Conservation (phyloP, 2,888 invertebrate genomes). For the Epistrophe grossulariae region DNA sequence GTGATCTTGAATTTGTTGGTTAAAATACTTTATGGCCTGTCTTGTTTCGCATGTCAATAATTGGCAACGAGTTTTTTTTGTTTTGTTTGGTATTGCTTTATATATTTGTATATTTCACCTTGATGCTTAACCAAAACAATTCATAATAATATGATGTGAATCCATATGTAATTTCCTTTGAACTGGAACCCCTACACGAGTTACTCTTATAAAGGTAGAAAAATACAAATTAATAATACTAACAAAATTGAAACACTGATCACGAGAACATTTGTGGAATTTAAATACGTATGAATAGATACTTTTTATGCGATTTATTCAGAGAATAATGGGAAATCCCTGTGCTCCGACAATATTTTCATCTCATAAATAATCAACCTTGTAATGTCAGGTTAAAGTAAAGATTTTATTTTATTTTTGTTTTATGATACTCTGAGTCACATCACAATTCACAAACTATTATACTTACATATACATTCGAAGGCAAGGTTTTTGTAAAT, state of each 20-base stretch:
- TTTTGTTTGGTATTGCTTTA: conserved; percentile 5
- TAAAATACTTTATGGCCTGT: background rate
- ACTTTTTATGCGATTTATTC: conserved; percentile 31
- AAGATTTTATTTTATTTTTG: conserved; percentile 7
- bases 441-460: conserved; percentile 39
- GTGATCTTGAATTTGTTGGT: background rate
- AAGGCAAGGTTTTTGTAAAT: conserved; percentile 29
- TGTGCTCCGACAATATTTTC: conserved; percentile 17
- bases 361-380: conserved; percentile 62
- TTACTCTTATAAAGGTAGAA: background rate
- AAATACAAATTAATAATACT: background rate
- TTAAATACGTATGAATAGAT: conserved; percentile 19
- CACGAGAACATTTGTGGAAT: conserved; percentile 13
- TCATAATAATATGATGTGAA: background rate
- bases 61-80: background rate
- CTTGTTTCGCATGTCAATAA: conserved; percentile 23
- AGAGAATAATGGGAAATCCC: conserved; percentile 53
- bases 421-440: conserved; percentile 51
- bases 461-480: background rate
- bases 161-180: background rate
- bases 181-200: conserved; percentile 10
- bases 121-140: conserved; percentile 32
- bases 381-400: conserved; percentile 38
- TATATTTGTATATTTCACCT: background rate
- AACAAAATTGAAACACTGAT: background rate